Conservation (phyloP, 2,113 vertebrate genomes). For the Nymphicus hollandicus region DNA sequence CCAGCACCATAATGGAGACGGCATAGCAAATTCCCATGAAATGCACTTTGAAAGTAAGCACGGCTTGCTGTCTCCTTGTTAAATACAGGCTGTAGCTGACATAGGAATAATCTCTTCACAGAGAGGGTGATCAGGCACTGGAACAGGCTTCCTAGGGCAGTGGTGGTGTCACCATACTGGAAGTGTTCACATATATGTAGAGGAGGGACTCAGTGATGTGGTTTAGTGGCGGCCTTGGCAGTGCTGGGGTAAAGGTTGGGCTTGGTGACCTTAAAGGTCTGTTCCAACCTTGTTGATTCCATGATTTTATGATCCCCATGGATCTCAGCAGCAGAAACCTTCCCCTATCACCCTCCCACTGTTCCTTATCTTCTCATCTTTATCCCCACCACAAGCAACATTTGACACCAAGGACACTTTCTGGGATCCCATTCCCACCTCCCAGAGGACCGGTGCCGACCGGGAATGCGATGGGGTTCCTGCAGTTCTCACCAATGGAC, state of each 20-base stretch:
- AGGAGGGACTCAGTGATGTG: neutral
- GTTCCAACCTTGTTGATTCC: neutral
- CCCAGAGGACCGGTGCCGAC: accelerated
- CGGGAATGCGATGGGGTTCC: accelerated
- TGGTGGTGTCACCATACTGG: neutral
- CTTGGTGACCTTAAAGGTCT: neutral
- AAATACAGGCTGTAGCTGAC: neutral
- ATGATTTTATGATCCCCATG: neutral
- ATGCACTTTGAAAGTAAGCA: neutral
- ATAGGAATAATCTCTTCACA: neutral
- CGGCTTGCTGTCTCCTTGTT: neutral
- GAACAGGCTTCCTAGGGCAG: neutral
- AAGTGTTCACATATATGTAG: neutral
- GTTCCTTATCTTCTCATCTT: neutral
- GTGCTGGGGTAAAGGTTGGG: neutral
- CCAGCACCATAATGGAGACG: neutral
- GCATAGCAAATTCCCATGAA: neutral
- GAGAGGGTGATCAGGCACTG: neutral
- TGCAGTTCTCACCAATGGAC: conserved; percentile 83
- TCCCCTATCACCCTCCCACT: accelerated
- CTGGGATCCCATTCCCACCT: neutral
- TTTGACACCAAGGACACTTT: accelerated
- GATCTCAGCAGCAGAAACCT: neutral
- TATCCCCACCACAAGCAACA: accelerated
- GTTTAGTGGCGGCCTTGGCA: neutral